These are phyloP conservation scores for Pediacus dermestoides DNA, from an alignment of 2,888 invertebrate genomes.

Conservation along the genomic window DNA sequence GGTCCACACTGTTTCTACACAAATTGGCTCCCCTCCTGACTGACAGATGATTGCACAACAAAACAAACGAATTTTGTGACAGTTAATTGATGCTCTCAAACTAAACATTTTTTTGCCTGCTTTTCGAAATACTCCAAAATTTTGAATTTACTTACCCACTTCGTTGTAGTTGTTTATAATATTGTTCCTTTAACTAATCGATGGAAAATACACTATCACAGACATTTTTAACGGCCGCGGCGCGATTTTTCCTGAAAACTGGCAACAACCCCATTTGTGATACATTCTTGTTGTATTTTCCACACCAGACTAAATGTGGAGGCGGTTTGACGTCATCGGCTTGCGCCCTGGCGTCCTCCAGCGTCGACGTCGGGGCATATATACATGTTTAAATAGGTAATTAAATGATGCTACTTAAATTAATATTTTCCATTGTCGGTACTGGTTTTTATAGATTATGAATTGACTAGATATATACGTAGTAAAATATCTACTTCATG, in stretches of 20 bases:
- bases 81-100: no score
- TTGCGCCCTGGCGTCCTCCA: conserved; percentile 27
- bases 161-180: conserved; percentile 6
- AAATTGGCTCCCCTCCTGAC: no score
- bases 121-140: no score
- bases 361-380: conserved; percentile 31
- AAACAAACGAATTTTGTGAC: no score
- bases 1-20: no score
- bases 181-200: conserved; percentile 23
- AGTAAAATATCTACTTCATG: no score
- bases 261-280: conserved; percentile 36
- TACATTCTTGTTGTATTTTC: conserved; percentile 40
- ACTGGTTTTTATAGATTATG: no score
- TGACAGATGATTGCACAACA: no score
- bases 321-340: conserved; percentile 46
- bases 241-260: conserved; percentile 30
- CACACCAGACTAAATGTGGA: conserved; percentile 45
- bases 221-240: conserved; percentile 36
- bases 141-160: no score
- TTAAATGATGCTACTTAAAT: conserved; percentile 23
- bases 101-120: no score
- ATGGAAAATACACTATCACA: conserved; percentile 35
- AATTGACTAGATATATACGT: no score
- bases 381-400: conserved; percentile 29
- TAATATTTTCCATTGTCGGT: no score